Base-by-base conservation (phyloP, 2,888 invertebrate species). In the Ennomos erosarius region DNA sequence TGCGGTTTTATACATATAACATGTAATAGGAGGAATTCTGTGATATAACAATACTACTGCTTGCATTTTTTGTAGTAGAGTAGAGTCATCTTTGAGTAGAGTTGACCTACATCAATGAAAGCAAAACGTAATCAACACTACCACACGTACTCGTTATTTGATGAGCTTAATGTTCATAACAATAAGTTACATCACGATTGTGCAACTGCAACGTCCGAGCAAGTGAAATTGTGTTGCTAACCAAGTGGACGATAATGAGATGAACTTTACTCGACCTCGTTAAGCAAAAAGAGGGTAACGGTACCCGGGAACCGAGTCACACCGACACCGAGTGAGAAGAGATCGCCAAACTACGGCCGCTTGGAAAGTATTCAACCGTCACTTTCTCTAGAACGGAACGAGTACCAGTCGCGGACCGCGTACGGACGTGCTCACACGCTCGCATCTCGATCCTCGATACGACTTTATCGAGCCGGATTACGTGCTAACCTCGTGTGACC, bases 381-480 rank as follows among this genome's bases (percentile, higher is more conserved):
- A 90, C 91, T 91, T 91, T 91, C 91, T 90, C 90, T 87, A 77
- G 74, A 84, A 84, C 84, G 79, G 80, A n/a, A n/a, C n/a, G 79
- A 78, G 85, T 83, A 76, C 67, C 78, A 81, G 81, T 81, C 70
- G 78, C 73, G 69, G 65, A 64, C 62, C 60, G 63, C 54, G 66
- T 46, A 59, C 63, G 62, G 73, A 76, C 72, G 76, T 76, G 74
- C 68, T 68, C 71, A 68, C 71, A 64, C 64, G 70, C 51, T 47
- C 35, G 59, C 62, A 10, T 50, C 57, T 57, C 38, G 50, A 38
- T 45, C 42, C 50, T 51, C 44, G 50, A 26, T 6, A 26, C 26
- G 49, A 35, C 26, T 40, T 46, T 11, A 37, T 26, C 50, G 52
- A 46, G 39, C 39, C 39, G 16, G 1, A 33, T 35, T 55, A 55